Evolutionary conservation across 1,140 invertebrate genomes (phyloP).

Genomic region (Ephestia elutella): DNA sequence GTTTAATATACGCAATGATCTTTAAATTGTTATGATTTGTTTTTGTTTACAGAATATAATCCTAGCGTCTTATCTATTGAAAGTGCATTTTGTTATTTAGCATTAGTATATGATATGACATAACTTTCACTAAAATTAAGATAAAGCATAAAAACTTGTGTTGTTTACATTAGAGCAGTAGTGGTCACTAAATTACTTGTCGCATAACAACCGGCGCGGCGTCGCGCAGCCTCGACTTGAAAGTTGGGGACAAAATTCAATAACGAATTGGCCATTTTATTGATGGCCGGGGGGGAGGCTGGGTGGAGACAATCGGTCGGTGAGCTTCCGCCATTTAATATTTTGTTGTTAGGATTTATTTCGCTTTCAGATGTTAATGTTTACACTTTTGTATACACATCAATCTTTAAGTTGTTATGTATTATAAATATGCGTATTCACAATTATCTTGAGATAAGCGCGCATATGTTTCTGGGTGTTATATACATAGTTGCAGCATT

Average conservation of each 20-base stretch:
- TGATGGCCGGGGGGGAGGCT: constrained; percentile 71
- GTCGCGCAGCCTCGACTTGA: constrained; percentile 57
- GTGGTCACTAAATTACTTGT: constrained; percentile 56
- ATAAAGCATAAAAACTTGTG: constrained; percentile 43
- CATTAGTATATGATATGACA: constrained; percentile 53
- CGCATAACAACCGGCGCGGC: constrained; percentile 66
- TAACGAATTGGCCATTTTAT: constrained; percentile 76
- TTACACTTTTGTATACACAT: constrained; percentile 23
- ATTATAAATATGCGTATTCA: constrained; percentile 1
- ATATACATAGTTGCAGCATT: constrained; percentile 3
- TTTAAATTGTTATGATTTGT: constrained; percentile 39
- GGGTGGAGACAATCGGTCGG: constrained; percentile 61
- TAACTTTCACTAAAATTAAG: constrained; percentile 62
- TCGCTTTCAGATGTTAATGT: constrained; percentile 38
- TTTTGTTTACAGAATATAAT: constrained; percentile 55
- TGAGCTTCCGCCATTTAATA: constrained; percentile 62
- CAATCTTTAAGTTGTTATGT: constrained; percentile 2
- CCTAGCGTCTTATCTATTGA: constrained; percentile 36
- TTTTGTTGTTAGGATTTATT: constrained; percentile 35
- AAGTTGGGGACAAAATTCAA: constrained; percentile 71
- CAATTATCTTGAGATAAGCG: constrained; percentile 10
- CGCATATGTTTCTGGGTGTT: constrained; percentile 4
- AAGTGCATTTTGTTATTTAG: constrained; percentile 53
- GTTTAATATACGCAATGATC: constrained; percentile 32
- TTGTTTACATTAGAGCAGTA: constrained; percentile 59